Evolutionary conservation across 1,140 invertebrate genomes (phyloP).

Genomic region (Cryptotermes secundus): DNA sequence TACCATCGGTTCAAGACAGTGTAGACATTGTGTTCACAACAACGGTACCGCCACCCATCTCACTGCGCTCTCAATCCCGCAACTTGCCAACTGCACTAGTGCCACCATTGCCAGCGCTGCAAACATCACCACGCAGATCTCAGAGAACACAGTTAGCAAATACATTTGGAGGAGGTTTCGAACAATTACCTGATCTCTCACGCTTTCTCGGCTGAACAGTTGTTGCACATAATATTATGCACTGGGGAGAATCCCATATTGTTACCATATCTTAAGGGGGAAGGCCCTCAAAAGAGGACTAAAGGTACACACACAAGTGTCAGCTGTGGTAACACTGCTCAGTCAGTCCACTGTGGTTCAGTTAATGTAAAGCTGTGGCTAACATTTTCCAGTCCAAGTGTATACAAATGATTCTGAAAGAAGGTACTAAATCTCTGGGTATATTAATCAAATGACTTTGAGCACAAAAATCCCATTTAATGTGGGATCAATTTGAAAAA

Average conservation of each 20-base stretch:
- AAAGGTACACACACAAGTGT: neutral
- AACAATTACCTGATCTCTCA: conserved; percentile 60
- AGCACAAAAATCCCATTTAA: no score
- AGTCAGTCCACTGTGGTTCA: neutral
- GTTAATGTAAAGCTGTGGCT: neutral
- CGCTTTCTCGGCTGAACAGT: conserved; percentile 56
- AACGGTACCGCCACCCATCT: neutral
- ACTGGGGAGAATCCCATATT: neutral
- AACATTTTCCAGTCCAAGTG: no score
- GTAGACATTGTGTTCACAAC: conserved; percentile 53
- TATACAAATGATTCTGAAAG: no score
- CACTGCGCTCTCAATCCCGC: conserved; percentile 39
- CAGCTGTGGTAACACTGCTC: neutral
- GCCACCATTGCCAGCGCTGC: neutral
- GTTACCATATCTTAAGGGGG: neutral
- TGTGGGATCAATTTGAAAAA: no score
- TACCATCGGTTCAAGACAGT: conserved; percentile 44
- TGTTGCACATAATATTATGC: neutral
- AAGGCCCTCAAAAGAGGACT: neutral
- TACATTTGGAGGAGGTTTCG: neutral
- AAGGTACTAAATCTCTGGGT: no score
- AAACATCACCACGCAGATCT: neutral
- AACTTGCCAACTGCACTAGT: neutral
- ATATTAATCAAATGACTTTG: no score
- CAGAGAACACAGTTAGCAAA: no score